These are phyloP conservation scores for Drosophila baimaii DNA, from an alignment of 1,140 invertebrate species.

Conservation along the genomic window DNA sequence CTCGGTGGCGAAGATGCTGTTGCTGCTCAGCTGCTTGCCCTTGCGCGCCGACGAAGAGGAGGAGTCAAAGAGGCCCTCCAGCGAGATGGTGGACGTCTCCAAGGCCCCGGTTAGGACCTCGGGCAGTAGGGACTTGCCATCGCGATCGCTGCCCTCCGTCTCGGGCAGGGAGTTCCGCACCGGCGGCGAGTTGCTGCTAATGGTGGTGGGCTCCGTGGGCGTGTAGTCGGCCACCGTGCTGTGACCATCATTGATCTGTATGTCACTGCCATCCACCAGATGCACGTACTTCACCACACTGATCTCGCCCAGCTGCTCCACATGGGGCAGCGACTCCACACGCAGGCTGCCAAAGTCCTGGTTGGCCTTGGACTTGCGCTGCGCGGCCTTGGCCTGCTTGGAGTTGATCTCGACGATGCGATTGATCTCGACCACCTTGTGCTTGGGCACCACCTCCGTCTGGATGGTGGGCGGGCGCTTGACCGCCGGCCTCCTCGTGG, in stretches of 20 bases:
- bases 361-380: constrained; percentile 86
- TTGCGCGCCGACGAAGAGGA: constrained; percentile 84
- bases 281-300: constrained; percentile 88
- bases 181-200: constrained; percentile 37
- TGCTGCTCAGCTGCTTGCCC: constrained; percentile 64
- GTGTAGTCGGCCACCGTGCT: constrained; percentile 82
- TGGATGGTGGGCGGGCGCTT: constrained; percentile 11
- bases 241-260: constrained; percentile 80
- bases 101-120: constrained; percentile 73
- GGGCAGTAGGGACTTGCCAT: constrained; percentile 71
- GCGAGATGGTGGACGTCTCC: constrained; percentile 87
- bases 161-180: constrained; percentile 67
- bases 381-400: constrained; percentile 86
- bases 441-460: constrained; percentile 70
- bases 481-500: constrained; percentile 22
- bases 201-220: constrained; percentile 63
- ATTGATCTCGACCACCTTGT: constrained; percentile 88
- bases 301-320: constrained; percentile 88
- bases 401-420: constrained; percentile 88
- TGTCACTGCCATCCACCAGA: constrained; percentile 85
- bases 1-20: constrained; percentile 15
- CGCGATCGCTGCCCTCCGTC: constrained; percentile 47
- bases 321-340: constrained; percentile 86
- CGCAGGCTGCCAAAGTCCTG: constrained; percentile 84
- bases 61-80: constrained; percentile 88